Evolutionary conservation across 2,797 vertebrate species (phyloP).

Genomic region (Lepus oiostolus): DNA sequence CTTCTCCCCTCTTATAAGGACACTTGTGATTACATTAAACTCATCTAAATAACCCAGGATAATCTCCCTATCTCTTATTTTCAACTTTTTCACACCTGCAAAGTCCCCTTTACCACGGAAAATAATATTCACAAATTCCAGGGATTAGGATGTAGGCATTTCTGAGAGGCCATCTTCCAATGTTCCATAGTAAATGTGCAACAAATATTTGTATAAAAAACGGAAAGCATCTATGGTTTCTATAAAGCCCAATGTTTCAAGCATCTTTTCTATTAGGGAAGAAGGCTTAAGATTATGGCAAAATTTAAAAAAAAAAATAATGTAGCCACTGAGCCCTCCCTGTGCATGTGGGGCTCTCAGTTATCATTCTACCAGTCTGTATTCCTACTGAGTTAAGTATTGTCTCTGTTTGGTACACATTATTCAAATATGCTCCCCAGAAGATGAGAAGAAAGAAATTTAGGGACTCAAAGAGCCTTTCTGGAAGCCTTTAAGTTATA

Average conservation of each 20-base stretch:
- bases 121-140: background rate
- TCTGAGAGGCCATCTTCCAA: background rate
- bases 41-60: background rate
- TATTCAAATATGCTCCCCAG: background rate
- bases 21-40: accelerated
- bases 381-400: background rate
- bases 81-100: background rate
- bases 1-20: background rate
- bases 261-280: background rate
- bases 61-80: background rate
- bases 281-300: background rate
- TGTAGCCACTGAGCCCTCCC: background rate
- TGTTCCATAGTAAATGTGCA: too few relatives aligned
- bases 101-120: background rate
- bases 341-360: background rate
- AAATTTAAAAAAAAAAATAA: background rate
- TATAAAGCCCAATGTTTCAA: background rate
- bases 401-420: background rate
- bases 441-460: background rate
- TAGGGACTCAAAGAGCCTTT: background rate
- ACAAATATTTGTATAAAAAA: background rate
- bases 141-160: background rate
- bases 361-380: background rate
- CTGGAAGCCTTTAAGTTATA: background rate
- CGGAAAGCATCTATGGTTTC: background rate